Conservation (phyloP, 1,140 invertebrate species). For the Caenorhabditis remanei region DNA sequence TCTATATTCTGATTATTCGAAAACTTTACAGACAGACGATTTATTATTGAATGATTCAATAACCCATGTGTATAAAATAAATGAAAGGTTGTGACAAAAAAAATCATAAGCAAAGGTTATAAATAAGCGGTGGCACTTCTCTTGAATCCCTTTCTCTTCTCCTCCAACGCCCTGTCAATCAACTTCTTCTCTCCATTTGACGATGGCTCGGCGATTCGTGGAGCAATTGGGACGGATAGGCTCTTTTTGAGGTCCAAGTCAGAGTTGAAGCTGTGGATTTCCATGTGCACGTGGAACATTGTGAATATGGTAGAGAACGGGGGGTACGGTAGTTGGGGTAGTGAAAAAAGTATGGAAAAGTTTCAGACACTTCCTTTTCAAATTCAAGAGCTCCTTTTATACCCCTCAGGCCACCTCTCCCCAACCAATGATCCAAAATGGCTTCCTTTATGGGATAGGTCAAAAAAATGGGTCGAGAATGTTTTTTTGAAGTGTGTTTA, state of each 20-base stretch:
- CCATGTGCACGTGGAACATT: conserved; percentile 40
- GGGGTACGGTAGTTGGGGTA: neutral
- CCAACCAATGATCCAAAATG: neutral
- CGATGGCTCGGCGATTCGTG: neutral
- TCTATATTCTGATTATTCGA: no score
- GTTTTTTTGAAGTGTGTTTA: neutral
- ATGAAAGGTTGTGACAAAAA: no score
- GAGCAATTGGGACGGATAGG: no score
- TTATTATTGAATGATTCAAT: no score
- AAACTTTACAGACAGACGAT: no score
- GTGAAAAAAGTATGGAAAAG: no score
- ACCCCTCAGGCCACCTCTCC: no score
- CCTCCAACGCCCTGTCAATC: conserved; percentile 3
- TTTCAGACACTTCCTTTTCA: no score
- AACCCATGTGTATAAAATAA: no score
- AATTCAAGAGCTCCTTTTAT: no score
- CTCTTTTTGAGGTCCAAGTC: conserved; percentile 23
- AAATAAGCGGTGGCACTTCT: neutral
- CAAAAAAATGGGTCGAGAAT: neutral
- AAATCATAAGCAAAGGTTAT: neutral
- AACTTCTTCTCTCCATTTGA: neutral
- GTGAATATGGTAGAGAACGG: neutral
- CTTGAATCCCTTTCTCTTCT: conserved; percentile 21
- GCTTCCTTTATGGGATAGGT: neutral
- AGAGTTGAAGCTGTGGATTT: conserved; percentile 40